Conservation (phyloP, 2,888 invertebrate genomes). For the Parnassius smintheus region DNA sequence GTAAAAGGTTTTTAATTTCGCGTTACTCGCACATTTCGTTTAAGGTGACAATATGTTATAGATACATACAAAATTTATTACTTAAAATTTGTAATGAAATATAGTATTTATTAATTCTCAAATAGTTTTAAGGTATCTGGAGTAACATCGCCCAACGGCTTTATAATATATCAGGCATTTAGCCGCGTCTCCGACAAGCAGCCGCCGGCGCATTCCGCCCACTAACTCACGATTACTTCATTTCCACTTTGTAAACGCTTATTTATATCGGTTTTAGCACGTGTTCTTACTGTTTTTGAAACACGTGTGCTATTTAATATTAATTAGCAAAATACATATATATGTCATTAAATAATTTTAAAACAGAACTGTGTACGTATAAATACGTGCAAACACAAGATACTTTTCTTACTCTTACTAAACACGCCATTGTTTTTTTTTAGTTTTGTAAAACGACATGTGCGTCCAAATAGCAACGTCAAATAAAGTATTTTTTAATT, state of each 20-base stretch:
- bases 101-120: conserved; percentile 11
- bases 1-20: conserved; percentile 1
- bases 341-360: background rate
- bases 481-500: too few relatives aligned
- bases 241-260: conserved; percentile 23
- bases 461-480: too few relatives aligned
- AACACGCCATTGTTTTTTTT: too few relatives aligned
- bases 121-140: conserved; percentile 8
- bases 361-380: too few relatives aligned
- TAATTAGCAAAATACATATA: background rate
- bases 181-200: conserved; percentile 19
- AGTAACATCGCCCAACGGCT: background rate
- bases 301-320: background rate
- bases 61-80: background rate
- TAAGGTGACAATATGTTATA: background rate
- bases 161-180: conserved; percentile 4
- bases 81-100: conserved; percentile 1
- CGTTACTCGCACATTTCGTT: background rate
- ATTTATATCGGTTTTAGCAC: conserved; percentile 8
- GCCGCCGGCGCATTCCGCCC: conserved; percentile 42
- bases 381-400: too few relatives aligned
- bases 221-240: conserved; percentile 41
- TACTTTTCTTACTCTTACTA: too few relatives aligned
- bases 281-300: background rate
- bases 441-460: too few relatives aligned